Base-by-base conservation (phyloP, 2,888 invertebrate genomes). In the Napeogenes inachia region DNA sequence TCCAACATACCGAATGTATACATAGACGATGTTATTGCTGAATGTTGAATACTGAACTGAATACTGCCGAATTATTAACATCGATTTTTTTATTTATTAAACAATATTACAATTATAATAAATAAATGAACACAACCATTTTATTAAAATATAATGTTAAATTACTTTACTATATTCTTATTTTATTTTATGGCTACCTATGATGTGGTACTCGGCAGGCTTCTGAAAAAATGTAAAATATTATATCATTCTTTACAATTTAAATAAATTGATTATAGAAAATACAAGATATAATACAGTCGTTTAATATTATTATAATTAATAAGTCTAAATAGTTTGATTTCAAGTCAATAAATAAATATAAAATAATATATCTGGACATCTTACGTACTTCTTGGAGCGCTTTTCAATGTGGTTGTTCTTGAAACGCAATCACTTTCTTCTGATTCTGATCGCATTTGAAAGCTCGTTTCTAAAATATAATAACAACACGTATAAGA, bases 401-500 rank as follows among this genome's bases (percentile, higher is more conserved):
- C 86, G 71, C 84, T 90, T 70, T 90, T 89, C 13, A 91, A 70
- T 6, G 91, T 90, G 0, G 89, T 89, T 0, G 89, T 88, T 63
- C 91, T 75, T 5, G 91, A 90, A 8, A 91, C 83, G 47, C 89
- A 90, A 62, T 91, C 91, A 63, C 91, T 91, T 62, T 91, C 91
- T 72, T 91, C 91, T 2, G 91, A 91, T 65, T 91, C 91, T 0
- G 91, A 91, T 66, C 91, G 79, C 82, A 87, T 81, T 82, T 91
- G 91, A 69, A 91, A 91, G 76, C 91, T 91, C 2, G 91, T 91
- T 79, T 91, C 91, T 91, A 79, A 13, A 83, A 82, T 10, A 38
- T 50, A n/a, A 42, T 10, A 10, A 42, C 8, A 42, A 12, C 0
- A 21, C 21, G 21, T 21, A 21, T 21, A 21, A 21, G 21, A 21